A percentile compares a stretch with the other conserved stretches of the same genome.
Evolutionary conservation across 2,888 invertebrate genomes (phyloP).

Genomic region (Agapostemon virescens): DNA sequence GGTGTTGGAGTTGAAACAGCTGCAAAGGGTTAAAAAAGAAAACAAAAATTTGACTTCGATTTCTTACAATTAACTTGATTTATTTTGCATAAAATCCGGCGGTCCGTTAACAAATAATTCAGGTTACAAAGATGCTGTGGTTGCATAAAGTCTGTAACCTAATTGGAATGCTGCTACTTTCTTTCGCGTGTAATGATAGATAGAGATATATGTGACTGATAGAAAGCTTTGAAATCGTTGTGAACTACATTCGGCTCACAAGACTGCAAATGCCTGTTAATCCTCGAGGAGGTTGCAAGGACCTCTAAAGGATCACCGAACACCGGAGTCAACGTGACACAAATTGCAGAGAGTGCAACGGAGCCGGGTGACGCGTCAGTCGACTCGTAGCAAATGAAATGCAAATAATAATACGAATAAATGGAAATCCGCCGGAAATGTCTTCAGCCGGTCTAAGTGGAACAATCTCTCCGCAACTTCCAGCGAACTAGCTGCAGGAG

Average conservation of each 20-base stretch:
- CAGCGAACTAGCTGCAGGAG: conserved; percentile 6
- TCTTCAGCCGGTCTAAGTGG: conserved; percentile 33
- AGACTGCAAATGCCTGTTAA: neutral
- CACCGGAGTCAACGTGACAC: neutral
- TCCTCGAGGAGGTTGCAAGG: neutral
- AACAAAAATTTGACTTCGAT: no score
- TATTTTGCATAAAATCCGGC: no score
- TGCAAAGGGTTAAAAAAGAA: no score
- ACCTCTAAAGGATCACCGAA: neutral
- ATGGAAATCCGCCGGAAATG: conserved; percentile 19
- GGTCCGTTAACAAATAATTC: no score
- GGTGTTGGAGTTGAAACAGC: no score
- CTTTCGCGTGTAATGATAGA: no score
- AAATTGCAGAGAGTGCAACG: neutral
- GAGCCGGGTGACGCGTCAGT: neutral
- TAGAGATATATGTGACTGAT: no score
- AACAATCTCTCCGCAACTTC: conserved; percentile 32
- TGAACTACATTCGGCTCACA: neutral
- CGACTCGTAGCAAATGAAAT: conserved; percentile 16
- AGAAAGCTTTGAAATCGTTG: neutral
- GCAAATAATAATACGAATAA: conserved; percentile 29
- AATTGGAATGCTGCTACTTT: neutral
- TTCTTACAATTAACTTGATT: no score
- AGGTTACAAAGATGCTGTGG: no score
- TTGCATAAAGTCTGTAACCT: neutral